Conservation (phyloP, 1,140 invertebrate genomes). For the Varroa destructor region DNA sequence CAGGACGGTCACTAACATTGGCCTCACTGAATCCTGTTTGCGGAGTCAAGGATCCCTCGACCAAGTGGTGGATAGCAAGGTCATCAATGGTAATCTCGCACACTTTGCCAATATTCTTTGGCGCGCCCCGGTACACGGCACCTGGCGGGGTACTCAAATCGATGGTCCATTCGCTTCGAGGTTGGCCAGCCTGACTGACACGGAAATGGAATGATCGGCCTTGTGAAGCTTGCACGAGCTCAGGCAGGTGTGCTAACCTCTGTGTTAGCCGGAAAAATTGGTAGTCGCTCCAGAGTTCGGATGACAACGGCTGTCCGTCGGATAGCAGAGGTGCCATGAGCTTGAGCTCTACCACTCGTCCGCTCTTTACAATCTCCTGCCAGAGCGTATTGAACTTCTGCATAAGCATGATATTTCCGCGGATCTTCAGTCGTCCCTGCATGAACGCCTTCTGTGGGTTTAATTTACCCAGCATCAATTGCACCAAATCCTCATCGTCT, state of each 20-base stretch:
- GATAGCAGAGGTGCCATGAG: slow-evolving; percentile 34
- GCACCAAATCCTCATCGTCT: slow-evolving; percentile 38
- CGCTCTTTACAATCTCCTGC: slow-evolving; percentile 52
- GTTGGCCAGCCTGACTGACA: neutral
- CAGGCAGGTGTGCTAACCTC: slow-evolving; percentile 5
- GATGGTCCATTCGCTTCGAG: slow-evolving; percentile 50
- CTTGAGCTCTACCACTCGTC: slow-evolving; percentile 35
- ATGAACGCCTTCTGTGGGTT: slow-evolving; percentile 82
- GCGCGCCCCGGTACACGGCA: slow-evolving; percentile 59
- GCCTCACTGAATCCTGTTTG: slow-evolving; percentile 3
- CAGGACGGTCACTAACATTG: neutral
- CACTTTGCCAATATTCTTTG: slow-evolving; percentile 57
- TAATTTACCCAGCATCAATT: slow-evolving; percentile 58
- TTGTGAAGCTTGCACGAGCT: neutral
- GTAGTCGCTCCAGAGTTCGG: slow-evolving; percentile 16
- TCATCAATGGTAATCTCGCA: slow-evolving; percentile 71
- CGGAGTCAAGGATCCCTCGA: neutral
- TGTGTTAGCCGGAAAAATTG: slow-evolving; percentile 14
- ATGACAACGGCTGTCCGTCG: slow-evolving; percentile 26
- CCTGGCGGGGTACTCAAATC: slow-evolving; percentile 59
- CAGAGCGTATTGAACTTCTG: slow-evolving; percentile 56
- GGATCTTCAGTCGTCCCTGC: slow-evolving; percentile 75
- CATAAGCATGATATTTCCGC: slow-evolving; percentile 81
- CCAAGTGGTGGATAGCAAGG: slow-evolving; percentile 7
- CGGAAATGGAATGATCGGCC: slow-evolving; percentile 2